Evolutionary conservation across 2,113 vertebrate species (phyloP), one percentile per base, ranked within the genome.

Genomic region (Opisthocomus hoazin): DNA sequence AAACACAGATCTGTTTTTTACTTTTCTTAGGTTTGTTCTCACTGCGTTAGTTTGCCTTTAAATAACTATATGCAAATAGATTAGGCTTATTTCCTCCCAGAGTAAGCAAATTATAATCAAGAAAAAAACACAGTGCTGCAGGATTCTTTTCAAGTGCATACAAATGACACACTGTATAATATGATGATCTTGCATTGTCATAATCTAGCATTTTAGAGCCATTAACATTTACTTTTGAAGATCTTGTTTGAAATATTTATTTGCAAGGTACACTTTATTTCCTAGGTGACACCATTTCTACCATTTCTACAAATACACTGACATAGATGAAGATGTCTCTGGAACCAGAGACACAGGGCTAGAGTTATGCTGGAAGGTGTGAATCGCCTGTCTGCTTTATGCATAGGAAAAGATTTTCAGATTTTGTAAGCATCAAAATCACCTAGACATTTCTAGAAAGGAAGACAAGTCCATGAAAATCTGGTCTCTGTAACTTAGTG

Each of bases 211-310:
- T 90, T 88, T 94, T 76, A 73, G 13, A 87, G 26, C 29, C 61
- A 71, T 92, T 94, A 87, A 68, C 57, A 75, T 89, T 94, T 92
- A 77, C n/a, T 78, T 79, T 37, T 27, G 83, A 90, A 95, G 87
- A 94, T 73, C 61, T 27, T 36, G 15, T 70, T 89, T 90, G 92
- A 87, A 92, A 90, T 89, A 94, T 46, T 69, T 91, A 87, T 89
- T 92, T 92, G 76, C 69, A 81, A 84, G 80, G 56, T 65, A 37
- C 39, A 79, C 48, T 37, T 65, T 61, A 94, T 86, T 93, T 90
- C 64, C 48, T n/a, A 34, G 57, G 53, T 87, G 87, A 92, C 11
- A 60, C 22, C 20, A 60, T 83, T 90, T 73, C 63, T 53, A 79
- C 80, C 32, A 69, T 89, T 79, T 73, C 54, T 79, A 29, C 36